phyloP scores from a whole-genome alignment of 2,113 vertebrate genomes.

The Poeciliopsis turrubarensis region DNA sequence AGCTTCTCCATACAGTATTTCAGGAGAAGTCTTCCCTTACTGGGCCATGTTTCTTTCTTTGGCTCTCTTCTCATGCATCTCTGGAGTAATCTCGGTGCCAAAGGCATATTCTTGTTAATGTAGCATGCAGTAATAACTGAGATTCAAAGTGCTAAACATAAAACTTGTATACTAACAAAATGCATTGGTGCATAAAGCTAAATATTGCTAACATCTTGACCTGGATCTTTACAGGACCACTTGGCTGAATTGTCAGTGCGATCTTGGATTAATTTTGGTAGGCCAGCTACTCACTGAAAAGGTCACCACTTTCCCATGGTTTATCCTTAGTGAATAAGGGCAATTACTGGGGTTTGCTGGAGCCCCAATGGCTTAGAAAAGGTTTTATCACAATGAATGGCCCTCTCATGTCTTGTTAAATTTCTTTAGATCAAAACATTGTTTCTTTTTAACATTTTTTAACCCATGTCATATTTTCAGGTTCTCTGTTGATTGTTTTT shows the following conservation, averaged over 20 bases:
- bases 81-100: slow-evolving; percentile 45
- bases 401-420: too few relatives aligned
- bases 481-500: not conserved
- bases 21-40: slow-evolving; percentile 36
- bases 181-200: not conserved
- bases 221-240: not conserved
- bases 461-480: not conserved
- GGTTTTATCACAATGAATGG: too few relatives aligned
- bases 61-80: slow-evolving; percentile 17
- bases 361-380: not conserved
- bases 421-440: too few relatives aligned
- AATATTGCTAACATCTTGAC: not conserved
- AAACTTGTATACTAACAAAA: not conserved
- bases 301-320: not conserved
- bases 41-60: slow-evolving; percentile 41
- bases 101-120: slow-evolving; percentile 1
- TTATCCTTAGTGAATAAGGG: not conserved
- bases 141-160: not conserved
- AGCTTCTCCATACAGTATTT: slow-evolving; percentile 42
- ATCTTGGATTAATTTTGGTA: not conserved
- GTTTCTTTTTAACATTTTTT: not conserved
- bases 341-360: not conserved
- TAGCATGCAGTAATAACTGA: not conserved
- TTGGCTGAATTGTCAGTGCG: not conserved
- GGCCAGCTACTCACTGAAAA: not conserved